Evolutionary conservation across 2,888 invertebrate genomes (phyloP).

Genomic region (Lochmaea crataegi): DNA sequence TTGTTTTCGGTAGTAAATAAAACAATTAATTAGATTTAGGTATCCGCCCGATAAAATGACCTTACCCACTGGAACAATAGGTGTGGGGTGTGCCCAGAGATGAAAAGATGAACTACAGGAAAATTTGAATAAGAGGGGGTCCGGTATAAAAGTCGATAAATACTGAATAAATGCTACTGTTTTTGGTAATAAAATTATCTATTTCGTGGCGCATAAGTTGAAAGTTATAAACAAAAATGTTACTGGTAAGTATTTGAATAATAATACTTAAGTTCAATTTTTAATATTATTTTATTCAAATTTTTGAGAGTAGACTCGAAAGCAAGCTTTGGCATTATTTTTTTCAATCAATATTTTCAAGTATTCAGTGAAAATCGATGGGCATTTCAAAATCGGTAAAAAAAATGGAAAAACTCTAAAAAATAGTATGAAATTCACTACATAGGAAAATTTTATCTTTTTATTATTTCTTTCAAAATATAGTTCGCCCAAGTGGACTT

Average conservation of each 20-base stretch:
- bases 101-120: neutral
- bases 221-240: slow-evolving; percentile 33
- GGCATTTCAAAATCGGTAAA: too few relatives aligned
- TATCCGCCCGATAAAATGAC: neutral
- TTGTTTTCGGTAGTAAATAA: neutral
- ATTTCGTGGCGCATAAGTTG: slow-evolving; percentile 11
- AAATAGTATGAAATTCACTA: too few relatives aligned
- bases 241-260: slow-evolving; percentile 35
- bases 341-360: too few relatives aligned
- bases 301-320: too few relatives aligned
- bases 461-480: too few relatives aligned
- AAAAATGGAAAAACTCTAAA: too few relatives aligned
- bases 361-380: too few relatives aligned
- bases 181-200: slow-evolving; percentile 22
- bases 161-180: slow-evolving; percentile 40
- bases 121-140: slow-evolving; percentile 47
- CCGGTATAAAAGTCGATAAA: slow-evolving; percentile 53
- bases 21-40: neutral
- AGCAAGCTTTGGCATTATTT: too few relatives aligned
- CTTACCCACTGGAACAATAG: neutral
- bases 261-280: too few relatives aligned
- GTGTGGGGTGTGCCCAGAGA: slow-evolving; percentile 1
- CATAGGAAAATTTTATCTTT: too few relatives aligned
- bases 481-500: too few relatives aligned
- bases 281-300: too few relatives aligned